phyloP scores from a whole-genome alignment of 2,888 invertebrate genomes.

The Pherbina coryleti region DNA sequence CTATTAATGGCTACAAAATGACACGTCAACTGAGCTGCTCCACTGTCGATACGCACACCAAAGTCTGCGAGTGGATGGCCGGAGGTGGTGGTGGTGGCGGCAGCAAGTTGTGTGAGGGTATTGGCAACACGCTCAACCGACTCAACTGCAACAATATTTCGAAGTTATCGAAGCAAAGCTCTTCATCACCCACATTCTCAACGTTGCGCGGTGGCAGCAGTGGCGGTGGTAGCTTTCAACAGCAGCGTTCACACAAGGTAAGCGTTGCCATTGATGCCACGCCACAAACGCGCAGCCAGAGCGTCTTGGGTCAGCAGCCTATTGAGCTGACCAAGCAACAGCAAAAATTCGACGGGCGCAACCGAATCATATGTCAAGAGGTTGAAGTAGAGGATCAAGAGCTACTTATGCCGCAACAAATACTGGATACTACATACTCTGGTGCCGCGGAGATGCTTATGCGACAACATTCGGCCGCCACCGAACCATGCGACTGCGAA shows the following conservation, averaged over 20 bases:
- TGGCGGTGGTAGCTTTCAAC: slow-evolving; percentile 59
- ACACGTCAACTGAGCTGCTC: slow-evolving; percentile 82
- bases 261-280: slow-evolving; percentile 86
- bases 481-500: slow-evolving; percentile 60
- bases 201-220: slow-evolving; percentile 47
- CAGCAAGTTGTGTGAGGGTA: not conserved
- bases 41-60: slow-evolving; percentile 87
- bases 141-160: slow-evolving; percentile 70
- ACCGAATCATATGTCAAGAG: slow-evolving; percentile 68
- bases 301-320: slow-evolving; percentile 81
- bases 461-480: slow-evolving; percentile 59
- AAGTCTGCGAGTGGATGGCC: slow-evolving; percentile 89
- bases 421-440: slow-evolving; percentile 60
- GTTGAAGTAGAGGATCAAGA: slow-evolving; percentile 65
- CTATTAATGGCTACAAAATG: slow-evolving; percentile 75
- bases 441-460: slow-evolving; percentile 60
- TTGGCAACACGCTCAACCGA: not conserved
- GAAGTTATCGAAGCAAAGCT: slow-evolving; percentile 50
- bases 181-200: slow-evolving; percentile 57
- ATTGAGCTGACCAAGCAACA: slow-evolving; percentile 77
- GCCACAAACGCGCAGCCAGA: slow-evolving; percentile 79
- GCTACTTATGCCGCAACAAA: slow-evolving; percentile 63
- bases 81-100: slow-evolving; percentile 79
- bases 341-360: slow-evolving; percentile 56
- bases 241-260: slow-evolving; percentile 75